Percentiles rank a stretch among this genome's conserved stretches.
These are phyloP conservation scores for Spea bombifrons DNA, from an alignment of 2,113 vertebrate genomes.

Conservation along the genomic window DNA sequence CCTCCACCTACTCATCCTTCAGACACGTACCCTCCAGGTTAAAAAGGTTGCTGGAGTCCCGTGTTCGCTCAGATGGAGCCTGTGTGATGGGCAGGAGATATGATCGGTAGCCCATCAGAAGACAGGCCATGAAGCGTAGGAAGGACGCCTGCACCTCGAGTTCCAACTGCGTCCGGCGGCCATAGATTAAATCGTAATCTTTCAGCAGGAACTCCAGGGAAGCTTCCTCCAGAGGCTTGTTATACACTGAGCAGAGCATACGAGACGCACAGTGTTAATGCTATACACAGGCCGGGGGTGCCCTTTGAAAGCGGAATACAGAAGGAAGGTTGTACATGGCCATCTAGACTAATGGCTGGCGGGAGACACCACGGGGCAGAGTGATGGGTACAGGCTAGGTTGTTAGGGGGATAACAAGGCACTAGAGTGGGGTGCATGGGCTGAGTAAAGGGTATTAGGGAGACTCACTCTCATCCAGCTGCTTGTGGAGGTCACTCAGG, in stretches of 20 bases:
- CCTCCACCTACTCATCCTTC: not conserved
- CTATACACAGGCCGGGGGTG: no score
- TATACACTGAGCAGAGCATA: constrained; percentile 69
- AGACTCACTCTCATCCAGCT: constrained; percentile 85
- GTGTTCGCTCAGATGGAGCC: constrained; percentile 75
- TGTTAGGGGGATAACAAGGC: not conserved
- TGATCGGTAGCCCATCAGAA: constrained; percentile 78
- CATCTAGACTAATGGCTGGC: not conserved
- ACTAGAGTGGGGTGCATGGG: not conserved
- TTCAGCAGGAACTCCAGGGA: constrained; percentile 87
- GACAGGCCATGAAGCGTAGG: constrained; percentile 87
- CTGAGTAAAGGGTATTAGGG: not conserved
- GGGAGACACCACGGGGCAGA: not conserved
- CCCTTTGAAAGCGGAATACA: no score
- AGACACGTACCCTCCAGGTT: constrained; percentile 74
- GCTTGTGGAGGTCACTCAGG: constrained; percentile 75
- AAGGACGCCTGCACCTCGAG: constrained; percentile 87
- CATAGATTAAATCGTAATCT: constrained; percentile 82
- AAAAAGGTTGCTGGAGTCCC: constrained; percentile 84
- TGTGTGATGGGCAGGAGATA: constrained; percentile 85
- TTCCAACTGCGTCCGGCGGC: constrained; percentile 85
- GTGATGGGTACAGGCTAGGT: not conserved
- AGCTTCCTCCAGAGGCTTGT: constrained; percentile 80
- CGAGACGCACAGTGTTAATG: no score
- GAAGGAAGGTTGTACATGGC: no score